phyloP scores from a whole-genome alignment of 2,113 vertebrate genomes.

The Odontesthes bonariensis region DNA sequence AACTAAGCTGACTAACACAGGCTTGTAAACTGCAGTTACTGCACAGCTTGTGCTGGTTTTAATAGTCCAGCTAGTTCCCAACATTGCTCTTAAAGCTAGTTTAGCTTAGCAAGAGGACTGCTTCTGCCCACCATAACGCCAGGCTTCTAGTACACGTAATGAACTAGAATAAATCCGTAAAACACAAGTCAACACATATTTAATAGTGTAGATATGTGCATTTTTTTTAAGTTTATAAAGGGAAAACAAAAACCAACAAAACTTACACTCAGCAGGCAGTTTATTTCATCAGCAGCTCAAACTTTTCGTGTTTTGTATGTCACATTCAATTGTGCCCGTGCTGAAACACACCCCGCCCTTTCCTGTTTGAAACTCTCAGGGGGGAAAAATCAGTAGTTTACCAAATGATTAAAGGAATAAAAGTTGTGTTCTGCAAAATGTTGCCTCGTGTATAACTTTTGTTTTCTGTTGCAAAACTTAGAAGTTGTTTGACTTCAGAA shows the following conservation, averaged over 20 bases:
- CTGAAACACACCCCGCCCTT: slow-evolving; percentile 40
- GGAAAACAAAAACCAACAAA: neutral
- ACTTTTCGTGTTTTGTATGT: slow-evolving; percentile 59
- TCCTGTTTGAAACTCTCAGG: slow-evolving; percentile 31
- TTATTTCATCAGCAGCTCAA: slow-evolving; percentile 33
- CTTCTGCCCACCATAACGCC: neutral
- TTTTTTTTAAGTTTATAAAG: no score
- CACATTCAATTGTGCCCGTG: slow-evolving; percentile 60
- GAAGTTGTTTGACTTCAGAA: neutral
- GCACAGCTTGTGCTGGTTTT: neutral
- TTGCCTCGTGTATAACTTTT: no score
- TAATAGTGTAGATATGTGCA: neutral
- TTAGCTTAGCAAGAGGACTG: slow-evolving; percentile 20
- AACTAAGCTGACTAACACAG: fast-evolving
- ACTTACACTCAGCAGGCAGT: slow-evolving; percentile 41
- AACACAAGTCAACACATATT: neutral
- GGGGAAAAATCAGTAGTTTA: neutral
- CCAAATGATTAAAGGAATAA: no score
- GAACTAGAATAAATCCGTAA: fast-evolving
- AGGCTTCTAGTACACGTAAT: neutral
- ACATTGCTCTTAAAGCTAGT: slow-evolving; percentile 18
- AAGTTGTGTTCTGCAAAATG: no score
- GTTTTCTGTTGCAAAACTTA: neutral
- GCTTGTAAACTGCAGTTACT: neutral
- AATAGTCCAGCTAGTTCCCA: neutral